These are phyloP conservation scores for Capreolus pygargus DNA, from an alignment of 2,113 vertebrate species.

Conservation along the genomic window DNA sequence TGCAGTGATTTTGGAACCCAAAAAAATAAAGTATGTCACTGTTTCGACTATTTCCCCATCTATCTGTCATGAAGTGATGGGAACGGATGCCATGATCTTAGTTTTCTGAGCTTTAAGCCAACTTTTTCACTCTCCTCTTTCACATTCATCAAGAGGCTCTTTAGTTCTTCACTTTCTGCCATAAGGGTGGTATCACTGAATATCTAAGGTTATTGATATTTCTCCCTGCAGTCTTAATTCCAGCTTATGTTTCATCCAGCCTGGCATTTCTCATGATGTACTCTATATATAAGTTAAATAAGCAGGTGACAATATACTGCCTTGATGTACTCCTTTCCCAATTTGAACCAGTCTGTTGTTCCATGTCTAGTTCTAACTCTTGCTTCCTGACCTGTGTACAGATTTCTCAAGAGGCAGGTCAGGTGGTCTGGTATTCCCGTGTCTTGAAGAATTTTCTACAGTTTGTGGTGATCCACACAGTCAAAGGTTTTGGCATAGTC, in stretches of 20 bases:
- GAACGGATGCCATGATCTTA: not conserved
- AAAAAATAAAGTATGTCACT: not conserved
- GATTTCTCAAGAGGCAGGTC: not conserved
- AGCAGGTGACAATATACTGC: not conserved
- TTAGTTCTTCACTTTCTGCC: not conserved
- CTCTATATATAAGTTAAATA: not conserved
- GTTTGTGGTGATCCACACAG: not conserved
- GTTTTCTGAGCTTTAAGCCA: not conserved
- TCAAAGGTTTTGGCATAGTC: not conserved
- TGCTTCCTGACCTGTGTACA: not conserved
- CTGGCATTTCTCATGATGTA: not conserved
- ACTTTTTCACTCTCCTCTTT: not conserved
- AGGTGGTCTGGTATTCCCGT: not conserved
- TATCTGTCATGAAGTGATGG: not conserved
- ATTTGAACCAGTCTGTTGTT: not conserved
- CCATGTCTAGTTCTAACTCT: not conserved
- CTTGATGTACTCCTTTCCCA: not conserved
- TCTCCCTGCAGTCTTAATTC: not conserved
- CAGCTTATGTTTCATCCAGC: not conserved
- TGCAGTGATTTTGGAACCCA: not conserved
- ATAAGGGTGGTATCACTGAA: not conserved
- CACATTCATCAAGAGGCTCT: not conserved
- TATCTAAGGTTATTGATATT: not conserved
- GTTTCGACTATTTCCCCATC: not conserved
- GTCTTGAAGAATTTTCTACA: not conserved